Base-by-base conservation (phyloP, 2,888 invertebrate genomes). In the Lumbricus terrestris region DNA sequence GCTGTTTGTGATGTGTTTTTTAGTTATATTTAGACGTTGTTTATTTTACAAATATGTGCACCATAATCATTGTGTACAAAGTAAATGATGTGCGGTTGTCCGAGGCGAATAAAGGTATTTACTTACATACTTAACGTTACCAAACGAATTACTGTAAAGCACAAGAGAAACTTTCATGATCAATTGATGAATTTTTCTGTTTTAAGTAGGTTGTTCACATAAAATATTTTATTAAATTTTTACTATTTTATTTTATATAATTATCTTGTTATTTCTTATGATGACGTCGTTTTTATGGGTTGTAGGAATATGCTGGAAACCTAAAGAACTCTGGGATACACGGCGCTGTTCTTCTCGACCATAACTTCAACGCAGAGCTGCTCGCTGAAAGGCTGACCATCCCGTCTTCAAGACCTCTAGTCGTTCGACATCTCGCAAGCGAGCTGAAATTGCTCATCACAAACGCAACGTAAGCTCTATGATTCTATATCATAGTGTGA, bases 321-420 rank as follows among this genome's bases (percentile, higher is more conserved):
- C 96, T 98, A 83, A 93, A 95, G 97, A 98, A 98, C 95, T 98
- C 98, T 94, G 98, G 98, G 93, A 97, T 98, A 18, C 98, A 98
- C 94, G 98, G 98, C 91, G 98, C 98, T 29, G 95, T 98, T 90
- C 98, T 98, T 33, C 95, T 98, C 93, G 98, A 98, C 94, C 97
- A 98, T 33, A 97, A 98, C 29, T 98, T 98, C 95, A 98, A 97
- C 90, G 97, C 98, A 54, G 98, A 98, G 95, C 98, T 98, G 88
- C 97, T 98, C 97, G 98, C 98, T 89, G 97, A 95, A n/a, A 95
- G 98, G 0, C 96, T 95, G 15, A 98, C 98, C 90, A 98, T 98
- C 93, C 98, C 98, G 88, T 97, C 97, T 33, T 97, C 97, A 82
- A 98, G 98, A 95, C 97, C 97, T 94, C 98, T 98, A 95, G 97